These are phyloP conservation scores for Micromys minutus DNA, from an alignment of 2,113 vertebrate species.

Conservation along the genomic window DNA sequence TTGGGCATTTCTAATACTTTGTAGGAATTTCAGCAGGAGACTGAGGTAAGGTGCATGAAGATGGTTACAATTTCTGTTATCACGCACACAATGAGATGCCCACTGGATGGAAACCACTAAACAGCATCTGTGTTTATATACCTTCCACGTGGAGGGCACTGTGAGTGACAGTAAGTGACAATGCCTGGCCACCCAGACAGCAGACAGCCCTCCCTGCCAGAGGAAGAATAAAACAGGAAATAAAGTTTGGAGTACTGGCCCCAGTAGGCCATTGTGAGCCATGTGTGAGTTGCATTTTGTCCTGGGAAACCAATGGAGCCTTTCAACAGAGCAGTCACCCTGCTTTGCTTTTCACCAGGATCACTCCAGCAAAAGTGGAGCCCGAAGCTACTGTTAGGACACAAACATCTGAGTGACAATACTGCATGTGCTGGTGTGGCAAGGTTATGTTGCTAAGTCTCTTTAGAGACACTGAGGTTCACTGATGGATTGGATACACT, in stretches of 20 bases:
- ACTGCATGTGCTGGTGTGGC: background rate
- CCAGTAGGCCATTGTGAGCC: background rate
- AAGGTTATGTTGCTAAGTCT: background rate
- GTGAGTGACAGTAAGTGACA: background rate
- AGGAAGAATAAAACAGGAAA: background rate
- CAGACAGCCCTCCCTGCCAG: background rate
- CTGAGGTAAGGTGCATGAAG: background rate
- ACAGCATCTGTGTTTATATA: background rate
- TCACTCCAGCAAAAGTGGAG: background rate
- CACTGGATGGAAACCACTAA: background rate
- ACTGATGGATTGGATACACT: background rate
- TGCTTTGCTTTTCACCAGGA: background rate
- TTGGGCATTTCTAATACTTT: background rate
- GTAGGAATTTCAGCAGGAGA: background rate
- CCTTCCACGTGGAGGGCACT: background rate
- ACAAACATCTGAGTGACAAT: background rate
- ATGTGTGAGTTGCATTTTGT: background rate
- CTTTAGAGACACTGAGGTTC: background rate
- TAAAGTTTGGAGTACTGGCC: background rate
- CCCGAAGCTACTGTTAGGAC: background rate
- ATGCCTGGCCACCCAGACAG: background rate
- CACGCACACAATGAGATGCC: background rate
- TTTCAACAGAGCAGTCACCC: background rate
- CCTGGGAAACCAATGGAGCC: background rate
- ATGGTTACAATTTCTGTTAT: background rate